Percentiles rank a stretch among this genome's conserved stretches.
These are phyloP conservation scores for Drosophila ogumai DNA, from an alignment of 1,140 invertebrate species.

Conservation along the genomic window DNA sequence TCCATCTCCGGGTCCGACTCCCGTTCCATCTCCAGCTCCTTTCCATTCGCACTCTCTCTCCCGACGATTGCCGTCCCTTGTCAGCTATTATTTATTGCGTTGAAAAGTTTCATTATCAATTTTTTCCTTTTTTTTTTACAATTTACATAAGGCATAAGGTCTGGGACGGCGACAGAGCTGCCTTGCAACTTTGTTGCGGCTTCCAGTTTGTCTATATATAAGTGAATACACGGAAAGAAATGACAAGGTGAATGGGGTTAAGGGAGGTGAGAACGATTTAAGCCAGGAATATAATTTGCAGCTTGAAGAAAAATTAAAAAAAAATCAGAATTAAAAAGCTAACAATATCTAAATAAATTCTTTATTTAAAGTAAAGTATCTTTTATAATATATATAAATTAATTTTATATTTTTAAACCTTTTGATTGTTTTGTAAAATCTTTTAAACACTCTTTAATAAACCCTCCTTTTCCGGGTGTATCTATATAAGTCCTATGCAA, in stretches of 20 bases:
- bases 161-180: constrained; percentile 50
- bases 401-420: too few relatives aligned
- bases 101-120: constrained; percentile 82
- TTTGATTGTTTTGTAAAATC: background rate
- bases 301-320: too few relatives aligned
- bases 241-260: too few relatives aligned
- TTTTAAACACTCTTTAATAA: background rate
- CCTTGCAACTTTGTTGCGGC: constrained; percentile 74
- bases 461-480: background rate
- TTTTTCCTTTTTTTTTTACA: constrained; percentile 46
- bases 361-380: too few relatives aligned
- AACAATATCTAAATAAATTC: too few relatives aligned
- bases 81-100: constrained; percentile 77
- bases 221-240: background rate
- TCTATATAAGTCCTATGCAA: constrained; percentile 3
- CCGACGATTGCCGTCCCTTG: constrained; percentile 29
- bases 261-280: too few relatives aligned
- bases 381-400: too few relatives aligned
- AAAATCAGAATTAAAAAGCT: too few relatives aligned
- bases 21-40: background rate
- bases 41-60: background rate
- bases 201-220: constrained; percentile 35
- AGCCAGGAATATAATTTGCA: too few relatives aligned
- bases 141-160: constrained; percentile 77
- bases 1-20: background rate